phyloP scores from a whole-genome alignment of 2,888 invertebrate genomes.

The Drosophila eohydei region DNA sequence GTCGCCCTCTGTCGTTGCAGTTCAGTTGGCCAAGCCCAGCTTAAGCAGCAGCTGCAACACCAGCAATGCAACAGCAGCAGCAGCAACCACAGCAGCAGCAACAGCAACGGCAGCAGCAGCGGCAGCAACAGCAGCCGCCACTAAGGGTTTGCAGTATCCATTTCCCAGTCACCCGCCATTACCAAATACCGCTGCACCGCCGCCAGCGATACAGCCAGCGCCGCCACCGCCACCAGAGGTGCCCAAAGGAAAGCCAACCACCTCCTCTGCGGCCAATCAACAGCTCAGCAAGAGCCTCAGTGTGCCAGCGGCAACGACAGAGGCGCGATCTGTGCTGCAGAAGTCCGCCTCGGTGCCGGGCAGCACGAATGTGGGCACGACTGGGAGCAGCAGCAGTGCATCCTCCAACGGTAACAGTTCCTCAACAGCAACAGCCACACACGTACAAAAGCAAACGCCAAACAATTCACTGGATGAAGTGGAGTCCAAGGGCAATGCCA shows the following conservation, averaged over 20 bases:
- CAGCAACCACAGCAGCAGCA: constrained; percentile 10
- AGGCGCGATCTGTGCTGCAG: constrained; percentile 63
- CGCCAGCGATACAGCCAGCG: constrained; percentile 75
- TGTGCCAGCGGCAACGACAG: constrained; percentile 65
- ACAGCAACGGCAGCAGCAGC: constrained; percentile 23
- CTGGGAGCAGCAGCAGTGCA: constrained; percentile 33
- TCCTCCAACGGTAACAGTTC: constrained; percentile 81
- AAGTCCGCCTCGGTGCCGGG: constrained; percentile 84
- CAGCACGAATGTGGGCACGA: constrained; percentile 84
- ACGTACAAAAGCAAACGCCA: constrained; percentile 67
- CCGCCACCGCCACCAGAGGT: constrained; percentile 72
- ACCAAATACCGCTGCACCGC: constrained; percentile 83
- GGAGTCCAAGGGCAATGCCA: constrained; percentile 44
- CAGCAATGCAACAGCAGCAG: neutral
- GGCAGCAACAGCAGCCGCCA: constrained; percentile 58
- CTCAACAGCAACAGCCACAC: constrained; percentile 62
- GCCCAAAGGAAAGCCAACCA: constrained; percentile 35
- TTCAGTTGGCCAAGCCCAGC: constrained; percentile 51
- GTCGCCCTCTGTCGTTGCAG: constrained; percentile 79
- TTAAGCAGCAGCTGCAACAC: constrained; percentile 6
- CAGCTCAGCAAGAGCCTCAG: constrained; percentile 83
- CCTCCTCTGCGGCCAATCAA: constrained; percentile 37
- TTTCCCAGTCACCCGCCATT: constrained; percentile 91
- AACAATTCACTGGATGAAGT: constrained; percentile 50
- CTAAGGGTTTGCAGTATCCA: constrained; percentile 89